A percentile compares a stretch with the other conserved stretches of the same genome.
phyloP scores from a whole-genome alignment of 2,113 vertebrate genomes.

The Emydocephalus ijimae region DNA sequence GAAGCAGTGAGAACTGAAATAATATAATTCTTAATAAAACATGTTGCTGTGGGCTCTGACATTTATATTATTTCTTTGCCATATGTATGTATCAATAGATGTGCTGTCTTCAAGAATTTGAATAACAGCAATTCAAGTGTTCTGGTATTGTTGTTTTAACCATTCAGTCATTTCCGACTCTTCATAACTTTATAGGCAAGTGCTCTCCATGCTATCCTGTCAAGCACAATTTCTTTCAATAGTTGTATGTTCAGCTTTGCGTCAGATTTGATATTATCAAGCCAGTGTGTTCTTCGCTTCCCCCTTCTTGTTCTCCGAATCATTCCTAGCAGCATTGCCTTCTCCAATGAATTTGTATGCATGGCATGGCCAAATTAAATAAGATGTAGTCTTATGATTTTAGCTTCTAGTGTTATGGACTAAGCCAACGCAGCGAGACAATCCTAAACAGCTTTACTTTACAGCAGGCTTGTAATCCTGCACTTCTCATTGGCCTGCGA shows the following conservation, averaged over 20 bases:
- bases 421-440: too few species aligned
- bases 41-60: background rate
- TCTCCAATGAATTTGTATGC: background rate
- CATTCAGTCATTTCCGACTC: background rate
- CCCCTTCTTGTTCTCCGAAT: background rate
- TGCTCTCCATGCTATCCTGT: background rate
- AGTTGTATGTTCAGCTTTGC: background rate
- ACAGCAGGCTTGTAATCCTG: too few species aligned
- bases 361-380: background rate
- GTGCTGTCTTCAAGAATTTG: background rate
- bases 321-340: background rate
- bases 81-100: background rate
- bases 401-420: background rate
- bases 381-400: background rate
- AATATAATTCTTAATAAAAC: background rate
- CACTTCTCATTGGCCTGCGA: too few species aligned
- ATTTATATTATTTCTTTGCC: background rate
- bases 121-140: background rate
- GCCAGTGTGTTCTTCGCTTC: background rate
- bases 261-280: background rate
- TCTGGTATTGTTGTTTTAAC: background rate
- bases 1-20: background rate
- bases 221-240: background rate
- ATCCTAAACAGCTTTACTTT: too few species aligned
- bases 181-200: background rate